A percentile compares a stretch with the other conserved stretches of the same genome.
These are phyloP conservation scores for Phyllotreta striolata DNA, from an alignment of 2,888 invertebrate species.

Conservation along the genomic window DNA sequence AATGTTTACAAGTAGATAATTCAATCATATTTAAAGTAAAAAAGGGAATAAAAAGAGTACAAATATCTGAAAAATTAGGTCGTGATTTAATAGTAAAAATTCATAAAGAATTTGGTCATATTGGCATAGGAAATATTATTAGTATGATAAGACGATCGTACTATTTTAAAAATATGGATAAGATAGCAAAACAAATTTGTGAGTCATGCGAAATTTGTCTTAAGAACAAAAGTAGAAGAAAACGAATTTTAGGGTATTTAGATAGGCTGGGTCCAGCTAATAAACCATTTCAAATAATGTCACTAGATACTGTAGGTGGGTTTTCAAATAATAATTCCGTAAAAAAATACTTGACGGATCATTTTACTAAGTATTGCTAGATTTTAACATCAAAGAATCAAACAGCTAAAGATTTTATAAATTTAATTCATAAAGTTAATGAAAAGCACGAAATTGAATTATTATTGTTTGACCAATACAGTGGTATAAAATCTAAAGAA, in stretches of 20 bases:
- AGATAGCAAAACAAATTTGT: constrained; percentile 13
- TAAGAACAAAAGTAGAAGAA: constrained; percentile 22
- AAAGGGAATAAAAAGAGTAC: no score
- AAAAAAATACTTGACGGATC: constrained; percentile 49
- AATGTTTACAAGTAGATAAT: no score
- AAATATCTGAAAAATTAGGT: no score
- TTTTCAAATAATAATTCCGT: constrained; percentile 51
- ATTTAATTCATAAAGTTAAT: constrained; percentile 42
- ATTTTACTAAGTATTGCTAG: constrained; percentile 51
- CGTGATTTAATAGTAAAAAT: no score
- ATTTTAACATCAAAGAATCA: constrained; percentile 49
- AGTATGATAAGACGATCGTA: neutral
- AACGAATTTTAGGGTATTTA: no score
- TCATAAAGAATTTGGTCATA: no score
- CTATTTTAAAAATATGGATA: neutral
- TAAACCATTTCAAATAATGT: constrained; percentile 22
- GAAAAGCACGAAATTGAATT: constrained; percentile 43
- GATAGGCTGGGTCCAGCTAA: constrained; percentile 20
- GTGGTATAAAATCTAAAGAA: constrained; percentile 50
- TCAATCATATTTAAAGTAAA: no score
- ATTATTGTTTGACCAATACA: constrained; percentile 51
- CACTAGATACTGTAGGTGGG: constrained; percentile 49
- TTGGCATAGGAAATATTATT: neutral
- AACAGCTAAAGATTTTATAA: constrained; percentile 48
- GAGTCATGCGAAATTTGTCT: constrained; percentile 19